Evolutionary conservation across 2,888 invertebrate genomes (phyloP).

Genomic region (Dryadula phaetusa): DNA sequence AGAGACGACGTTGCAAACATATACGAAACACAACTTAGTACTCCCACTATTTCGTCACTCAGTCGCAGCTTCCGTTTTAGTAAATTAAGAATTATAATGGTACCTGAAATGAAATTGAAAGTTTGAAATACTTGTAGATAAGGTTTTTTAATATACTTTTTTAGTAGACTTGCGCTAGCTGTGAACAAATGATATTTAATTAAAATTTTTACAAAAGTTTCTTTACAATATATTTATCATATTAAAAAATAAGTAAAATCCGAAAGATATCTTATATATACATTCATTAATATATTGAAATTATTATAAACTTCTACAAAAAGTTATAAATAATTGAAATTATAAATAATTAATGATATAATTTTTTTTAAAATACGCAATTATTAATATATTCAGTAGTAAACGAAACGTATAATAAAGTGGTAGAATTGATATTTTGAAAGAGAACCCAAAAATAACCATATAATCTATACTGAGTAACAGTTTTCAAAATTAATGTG

Average conservation of each 20-base stretch:
- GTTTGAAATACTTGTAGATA: background rate
- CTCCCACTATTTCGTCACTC: constrained; percentile 72
- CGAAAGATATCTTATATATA: too few species aligned
- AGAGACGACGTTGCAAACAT: constrained; percentile 68
- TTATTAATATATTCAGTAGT: background rate
- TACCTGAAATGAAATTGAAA: constrained; percentile 60
- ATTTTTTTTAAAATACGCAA: background rate
- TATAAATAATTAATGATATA: too few species aligned
- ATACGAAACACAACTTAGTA: constrained; percentile 70
- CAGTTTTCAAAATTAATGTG: background rate
- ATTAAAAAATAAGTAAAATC: too few species aligned
- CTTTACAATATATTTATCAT: too few species aligned
- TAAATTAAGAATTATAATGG: constrained; percentile 71
- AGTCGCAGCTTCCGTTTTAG: constrained; percentile 67
- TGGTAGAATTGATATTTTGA: background rate
- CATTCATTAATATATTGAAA: too few species aligned
- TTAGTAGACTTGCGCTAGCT: too few species aligned
- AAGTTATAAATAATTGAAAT: too few species aligned
- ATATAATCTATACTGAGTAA: background rate
- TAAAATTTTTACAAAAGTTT: too few species aligned
- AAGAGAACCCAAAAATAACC: background rate
- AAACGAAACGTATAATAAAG: background rate
- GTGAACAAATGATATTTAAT: too few species aligned
- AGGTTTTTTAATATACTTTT: too few species aligned
- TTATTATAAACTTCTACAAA: too few species aligned